Evolutionary conservation across 2,113 vertebrate genomes (phyloP), one percentile per base, ranked within the genome.

Genomic region (Cynopterus brachyotis): DNA sequence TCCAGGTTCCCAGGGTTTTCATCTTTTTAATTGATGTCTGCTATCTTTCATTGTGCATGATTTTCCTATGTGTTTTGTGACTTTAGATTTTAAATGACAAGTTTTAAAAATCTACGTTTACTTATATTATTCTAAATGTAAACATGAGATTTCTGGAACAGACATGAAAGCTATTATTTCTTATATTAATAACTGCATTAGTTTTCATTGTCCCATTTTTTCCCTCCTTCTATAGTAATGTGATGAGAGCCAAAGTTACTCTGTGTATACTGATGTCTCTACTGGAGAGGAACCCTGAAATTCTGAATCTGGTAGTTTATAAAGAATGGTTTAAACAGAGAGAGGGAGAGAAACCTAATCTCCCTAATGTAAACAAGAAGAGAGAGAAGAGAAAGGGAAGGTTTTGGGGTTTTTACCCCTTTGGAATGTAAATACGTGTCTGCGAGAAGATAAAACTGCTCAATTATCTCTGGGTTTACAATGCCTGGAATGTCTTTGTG

Each of bases 361-460:
- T 82, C 32, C 91, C 19, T 60, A 96, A 59, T 82, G 45, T 78
- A 66, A 73, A 83, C 20, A 79, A 78, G 60, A 62, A 91, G 37
- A 37, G 76, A 89, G 22, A 40, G 30, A 70, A 64, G 28, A 50
- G 35, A 32, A 82, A 85, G 37, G 28, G 47, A 76, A 82, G 42
- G 28, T 57, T 69, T 22, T 24, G 73, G 37, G 66, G 32, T 76
- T 45, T 37, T 32, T 95, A 79, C 13, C 30, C 30, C 53, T 59
- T 96, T 78, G 62, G 86, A 88, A 80, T 88, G 66, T 81, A 86
- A 93, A 80, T 92, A 69, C 24, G 8, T 60, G 22, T 85, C 64
- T 95, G 20, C 40, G 55, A 53, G 28, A 84, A 93, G 57, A 78
- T 73, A 79, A 73, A 10, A 88, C 62, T 80, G 66, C 42, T 35